phyloP scores from a whole-genome alignment of 1,140 invertebrate genomes.

The Drosophila pseudoobscura region DNA sequence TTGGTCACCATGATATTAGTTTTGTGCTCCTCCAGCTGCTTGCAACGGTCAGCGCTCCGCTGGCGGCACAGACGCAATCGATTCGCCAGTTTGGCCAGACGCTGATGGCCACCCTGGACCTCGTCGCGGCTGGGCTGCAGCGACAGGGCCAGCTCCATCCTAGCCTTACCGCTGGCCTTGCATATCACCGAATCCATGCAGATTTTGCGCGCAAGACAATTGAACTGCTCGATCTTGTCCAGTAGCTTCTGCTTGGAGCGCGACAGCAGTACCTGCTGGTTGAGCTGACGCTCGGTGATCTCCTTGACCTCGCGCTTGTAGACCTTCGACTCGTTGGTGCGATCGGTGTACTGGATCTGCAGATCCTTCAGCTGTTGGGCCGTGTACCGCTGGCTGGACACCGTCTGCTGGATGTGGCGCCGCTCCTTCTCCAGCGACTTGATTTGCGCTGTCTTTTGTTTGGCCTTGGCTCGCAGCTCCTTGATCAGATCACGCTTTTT shows the following conservation, averaged over 20 bases:
- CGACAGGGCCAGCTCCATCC: conserved; percentile 44
- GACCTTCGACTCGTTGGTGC: conserved; percentile 32
- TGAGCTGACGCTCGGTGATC: conserved; percentile 33
- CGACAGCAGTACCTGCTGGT: conserved; percentile 67
- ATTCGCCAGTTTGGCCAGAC: conserved; percentile 20
- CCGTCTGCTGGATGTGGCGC: conserved; percentile 19
- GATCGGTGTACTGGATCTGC: conserved; percentile 31
- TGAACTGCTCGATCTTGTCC: conserved; percentile 61
- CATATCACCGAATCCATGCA: conserved; percentile 34
- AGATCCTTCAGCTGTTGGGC: conserved; percentile 28
- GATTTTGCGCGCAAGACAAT: conserved; percentile 45
- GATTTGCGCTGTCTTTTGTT: neutral
- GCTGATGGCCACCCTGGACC: conserved; percentile 16
- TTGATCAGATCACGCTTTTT: neutral
- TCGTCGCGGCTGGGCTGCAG: conserved; percentile 36
- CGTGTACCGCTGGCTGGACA: conserved; percentile 35
- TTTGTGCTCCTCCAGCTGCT: conserved; percentile 33
- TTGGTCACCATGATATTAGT: conserved; percentile 5
- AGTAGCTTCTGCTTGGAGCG: conserved; percentile 64
- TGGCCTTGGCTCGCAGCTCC: neutral
- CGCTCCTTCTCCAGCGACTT: conserved; percentile 18
- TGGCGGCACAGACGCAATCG: conserved; percentile 23
- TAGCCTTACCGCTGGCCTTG: conserved; percentile 9
- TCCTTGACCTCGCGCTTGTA: conserved; percentile 49
- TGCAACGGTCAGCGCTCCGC: conserved; percentile 13